A percentile compares a stretch with the other conserved stretches of the same genome.
Conservation (phyloP, 2,888 invertebrate species). For the Allygus modestus region DNA sequence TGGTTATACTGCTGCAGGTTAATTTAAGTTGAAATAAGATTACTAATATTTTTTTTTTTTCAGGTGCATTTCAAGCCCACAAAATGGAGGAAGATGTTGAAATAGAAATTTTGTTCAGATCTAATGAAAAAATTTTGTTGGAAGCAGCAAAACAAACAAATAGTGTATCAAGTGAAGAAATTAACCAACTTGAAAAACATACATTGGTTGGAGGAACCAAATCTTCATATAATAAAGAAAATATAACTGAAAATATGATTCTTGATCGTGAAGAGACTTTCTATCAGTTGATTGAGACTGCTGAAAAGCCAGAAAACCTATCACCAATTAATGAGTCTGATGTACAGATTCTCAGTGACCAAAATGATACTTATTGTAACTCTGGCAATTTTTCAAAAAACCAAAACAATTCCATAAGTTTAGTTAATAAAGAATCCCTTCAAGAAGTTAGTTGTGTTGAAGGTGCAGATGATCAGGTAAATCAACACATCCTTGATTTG, state of each 20-base stretch:
- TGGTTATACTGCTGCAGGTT: too few relatives aligned
- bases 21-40: too few relatives aligned
- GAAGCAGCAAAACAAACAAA: conserved; percentile 21
- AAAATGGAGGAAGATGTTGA: conserved; percentile 51
- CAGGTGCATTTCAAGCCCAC: not conserved
- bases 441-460: not conserved
- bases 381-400: too few relatives aligned
- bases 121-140: not conserved
- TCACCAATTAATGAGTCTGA: not conserved
- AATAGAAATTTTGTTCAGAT: conserved; percentile 15
- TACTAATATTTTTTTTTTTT: not conserved
- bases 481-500: not conserved
- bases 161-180: not conserved
- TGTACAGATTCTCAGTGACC: not conserved
- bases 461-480: not conserved
- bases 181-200: not conserved
- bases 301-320: not conserved
- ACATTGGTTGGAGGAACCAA: not conserved
- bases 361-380: too few relatives aligned
- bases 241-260: not conserved
- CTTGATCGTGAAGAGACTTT: not conserved
- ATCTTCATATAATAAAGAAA: not conserved
- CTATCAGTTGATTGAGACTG: not conserved
- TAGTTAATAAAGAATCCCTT: not conserved
- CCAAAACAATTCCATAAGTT: not conserved